These are phyloP conservation scores for Megamerina dolium DNA, from an alignment of 2,888 invertebrate genomes.

Conservation along the genomic window DNA sequence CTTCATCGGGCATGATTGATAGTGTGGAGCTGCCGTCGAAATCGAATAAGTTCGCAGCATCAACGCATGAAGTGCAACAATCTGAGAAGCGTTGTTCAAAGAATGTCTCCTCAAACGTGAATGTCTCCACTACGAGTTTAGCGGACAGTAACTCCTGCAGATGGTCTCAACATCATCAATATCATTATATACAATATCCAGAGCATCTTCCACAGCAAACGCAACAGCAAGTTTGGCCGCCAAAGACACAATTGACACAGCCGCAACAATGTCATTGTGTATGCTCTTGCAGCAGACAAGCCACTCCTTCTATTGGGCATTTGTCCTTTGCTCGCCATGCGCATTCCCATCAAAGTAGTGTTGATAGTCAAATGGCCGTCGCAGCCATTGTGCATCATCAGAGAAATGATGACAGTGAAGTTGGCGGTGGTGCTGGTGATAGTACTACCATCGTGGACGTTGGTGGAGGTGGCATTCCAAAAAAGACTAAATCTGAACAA, in stretches of 20 bases:
- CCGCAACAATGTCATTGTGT: slow-evolving; percentile 28
- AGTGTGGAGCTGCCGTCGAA: no score
- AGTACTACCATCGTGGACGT: no score
- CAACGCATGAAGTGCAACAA: no score
- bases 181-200: slow-evolving; percentile 47
- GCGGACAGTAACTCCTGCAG: slow-evolving; percentile 42
- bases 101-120: slow-evolving; percentile 1
- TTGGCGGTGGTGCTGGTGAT: slow-evolving; percentile 3
- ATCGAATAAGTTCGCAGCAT: no score
- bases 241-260: slow-evolving; percentile 17
- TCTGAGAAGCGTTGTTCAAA: no score
- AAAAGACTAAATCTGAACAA: slow-evolving; percentile 33
- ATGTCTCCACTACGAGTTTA: slow-evolving; percentile 57
- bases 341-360: slow-evolving; percentile 19
- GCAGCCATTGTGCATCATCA: slow-evolving; percentile 40
- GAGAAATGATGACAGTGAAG: slow-evolving; percentile 16
- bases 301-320: no score
- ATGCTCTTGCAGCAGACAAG: slow-evolving; percentile 14
- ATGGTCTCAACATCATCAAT: slow-evolving; percentile 38
- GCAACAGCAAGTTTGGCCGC: slow-evolving; percentile 15
- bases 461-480: no score
- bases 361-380: slow-evolving; percentile 38
- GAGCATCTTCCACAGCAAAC: slow-evolving; percentile 22
- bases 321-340: no score
- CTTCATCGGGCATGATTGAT: no score